phyloP scores from a whole-genome alignment of 2,888 invertebrate genomes.

The Thalpophila matura region DNA sequence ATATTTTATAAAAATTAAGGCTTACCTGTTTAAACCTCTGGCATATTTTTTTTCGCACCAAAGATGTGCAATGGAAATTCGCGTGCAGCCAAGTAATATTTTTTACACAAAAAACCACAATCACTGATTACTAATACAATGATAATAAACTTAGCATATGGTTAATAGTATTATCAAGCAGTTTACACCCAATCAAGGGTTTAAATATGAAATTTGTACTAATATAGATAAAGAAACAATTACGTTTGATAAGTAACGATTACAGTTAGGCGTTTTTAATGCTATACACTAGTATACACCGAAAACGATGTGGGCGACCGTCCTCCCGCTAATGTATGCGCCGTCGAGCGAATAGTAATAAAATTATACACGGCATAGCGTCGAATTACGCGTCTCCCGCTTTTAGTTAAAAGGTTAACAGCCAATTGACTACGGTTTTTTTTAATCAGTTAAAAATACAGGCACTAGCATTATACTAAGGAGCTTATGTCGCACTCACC shows the following conservation, averaged over 20 bases:
- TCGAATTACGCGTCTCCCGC: slow-evolving; percentile 90
- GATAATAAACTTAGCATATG: slow-evolving; percentile 64
- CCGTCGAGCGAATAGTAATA: slow-evolving; percentile 86
- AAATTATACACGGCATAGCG: slow-evolving; percentile 90
- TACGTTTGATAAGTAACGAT: slow-evolving; percentile 84
- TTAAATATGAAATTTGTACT: slow-evolving; percentile 84
- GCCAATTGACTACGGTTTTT: slow-evolving; percentile 90
- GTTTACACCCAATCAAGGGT: slow-evolving; percentile 88
- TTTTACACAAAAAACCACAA: slow-evolving; percentile 57
- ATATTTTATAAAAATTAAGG: background rate
- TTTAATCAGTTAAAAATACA: slow-evolving; percentile 91
- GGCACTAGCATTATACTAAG: slow-evolving; percentile 78
- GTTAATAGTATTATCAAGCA: slow-evolving; percentile 77
- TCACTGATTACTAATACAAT: slow-evolving; percentile 65
- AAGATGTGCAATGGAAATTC: slow-evolving; percentile 31
- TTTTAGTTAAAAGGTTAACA: slow-evolving; percentile 91
- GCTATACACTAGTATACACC: slow-evolving; percentile 73
- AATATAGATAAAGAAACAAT: slow-evolving; percentile 87
- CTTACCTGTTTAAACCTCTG: slow-evolving; percentile 48
- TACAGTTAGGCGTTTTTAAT: slow-evolving; percentile 72
- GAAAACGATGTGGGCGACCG: slow-evolving; percentile 71
- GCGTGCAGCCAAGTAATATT: slow-evolving; percentile 42
- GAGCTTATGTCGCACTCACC: slow-evolving; percentile 79
- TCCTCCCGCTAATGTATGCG: slow-evolving; percentile 81
- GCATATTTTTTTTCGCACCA: slow-evolving; percentile 31